Evolutionary conservation across 2,888 invertebrate genomes (phyloP).

Genomic region (Tineola bisselliella): DNA sequence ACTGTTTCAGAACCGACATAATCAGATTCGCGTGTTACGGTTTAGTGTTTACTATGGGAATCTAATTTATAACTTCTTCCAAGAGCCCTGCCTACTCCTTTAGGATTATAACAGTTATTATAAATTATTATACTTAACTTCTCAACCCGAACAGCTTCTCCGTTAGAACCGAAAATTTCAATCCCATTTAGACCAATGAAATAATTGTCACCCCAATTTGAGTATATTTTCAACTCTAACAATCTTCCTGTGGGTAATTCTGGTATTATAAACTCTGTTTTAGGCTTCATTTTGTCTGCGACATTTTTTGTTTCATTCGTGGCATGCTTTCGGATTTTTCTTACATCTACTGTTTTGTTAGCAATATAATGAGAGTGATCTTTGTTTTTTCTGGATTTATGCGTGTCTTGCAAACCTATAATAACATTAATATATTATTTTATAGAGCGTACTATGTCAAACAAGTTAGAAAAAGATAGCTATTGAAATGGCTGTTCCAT

Average conservation of each 20-base stretch:
- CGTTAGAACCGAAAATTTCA: slow-evolving; percentile 75
- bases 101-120: too few species aligned
- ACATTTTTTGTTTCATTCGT: slow-evolving; percentile 21
- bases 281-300: slow-evolving; percentile 19
- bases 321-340: slow-evolving; percentile 19
- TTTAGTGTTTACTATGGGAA: too few species aligned
- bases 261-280: slow-evolving; percentile 75
- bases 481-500: too few species aligned
- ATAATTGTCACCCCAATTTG: slow-evolving; percentile 84
- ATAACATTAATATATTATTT: neutral
- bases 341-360: slow-evolving; percentile 15
- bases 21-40: too few species aligned
- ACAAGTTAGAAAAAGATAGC: too few species aligned
- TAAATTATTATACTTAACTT: slow-evolving; percentile 61
- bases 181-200: slow-evolving; percentile 83
- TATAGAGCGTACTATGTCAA: too few species aligned
- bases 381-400: slow-evolving; percentile 6
- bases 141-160: slow-evolving; percentile 66
- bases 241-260: slow-evolving; percentile 76
- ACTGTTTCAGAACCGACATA: too few species aligned
- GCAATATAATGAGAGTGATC: neutral
- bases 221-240: slow-evolving; percentile 73
- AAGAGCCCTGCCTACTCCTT: too few species aligned
- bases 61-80: too few species aligned
- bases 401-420: slow-evolving; percentile 2